Conservation (phyloP, 2,888 invertebrate species). For the Hanleya hanleyi region DNA sequence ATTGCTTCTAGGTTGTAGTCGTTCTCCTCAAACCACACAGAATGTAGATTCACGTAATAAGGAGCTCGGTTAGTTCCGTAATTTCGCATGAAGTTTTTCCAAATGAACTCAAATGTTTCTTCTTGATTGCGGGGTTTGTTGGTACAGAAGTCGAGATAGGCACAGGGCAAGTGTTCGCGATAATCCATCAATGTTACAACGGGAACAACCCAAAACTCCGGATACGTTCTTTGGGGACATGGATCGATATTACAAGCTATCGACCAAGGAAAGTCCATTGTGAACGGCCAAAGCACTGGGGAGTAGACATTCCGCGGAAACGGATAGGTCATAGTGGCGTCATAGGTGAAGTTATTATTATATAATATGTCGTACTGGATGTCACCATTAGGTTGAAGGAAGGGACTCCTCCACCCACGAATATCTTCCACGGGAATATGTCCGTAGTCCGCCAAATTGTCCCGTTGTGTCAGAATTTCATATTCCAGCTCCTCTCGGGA, state of each 20-base stretch:
- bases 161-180: constrained; percentile 47
- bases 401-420: constrained; percentile 91
- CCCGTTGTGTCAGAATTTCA: constrained; percentile 92
- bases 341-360: constrained; percentile 93
- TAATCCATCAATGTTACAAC: constrained; percentile 73
- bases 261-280: constrained; percentile 81
- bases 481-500: constrained; percentile 93
- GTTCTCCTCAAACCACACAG: constrained; percentile 77
- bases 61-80: constrained; percentile 82
- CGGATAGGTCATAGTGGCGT: constrained; percentile 88
- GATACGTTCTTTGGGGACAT: constrained; percentile 63
- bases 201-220: constrained; percentile 81
- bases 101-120: constrained; percentile 75
- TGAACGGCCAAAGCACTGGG: constrained; percentile 93
- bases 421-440: constrained; percentile 86
- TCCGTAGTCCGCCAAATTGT: constrained; percentile 86
- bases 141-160: constrained; percentile 61
- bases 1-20: constrained; percentile 60
- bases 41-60: constrained; percentile 87
- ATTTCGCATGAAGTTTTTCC: constrained; percentile 84
- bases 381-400: constrained; percentile 89
- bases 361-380: constrained; percentile 93
- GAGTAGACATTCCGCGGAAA: constrained; percentile 91
- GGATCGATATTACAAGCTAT: constrained; percentile 65
- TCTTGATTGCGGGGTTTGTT: constrained; percentile 47